Conservation (phyloP, 2,888 invertebrate species). For the Agriopis leucophaearia region DNA sequence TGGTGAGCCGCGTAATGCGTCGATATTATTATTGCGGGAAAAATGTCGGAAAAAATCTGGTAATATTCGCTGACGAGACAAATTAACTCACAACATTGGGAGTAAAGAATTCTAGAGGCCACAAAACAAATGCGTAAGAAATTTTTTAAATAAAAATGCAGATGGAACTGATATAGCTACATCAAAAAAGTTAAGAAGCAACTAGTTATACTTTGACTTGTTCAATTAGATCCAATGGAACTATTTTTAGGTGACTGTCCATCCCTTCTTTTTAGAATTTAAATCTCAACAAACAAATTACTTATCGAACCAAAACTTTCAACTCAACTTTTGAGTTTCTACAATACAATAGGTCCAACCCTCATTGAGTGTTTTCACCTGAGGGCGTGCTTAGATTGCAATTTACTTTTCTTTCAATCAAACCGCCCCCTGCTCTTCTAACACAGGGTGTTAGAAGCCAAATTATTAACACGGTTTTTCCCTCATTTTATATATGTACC, state of each 20-base stretch:
- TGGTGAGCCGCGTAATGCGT: conserved; percentile 69
- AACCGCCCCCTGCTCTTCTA: conserved; percentile 48
- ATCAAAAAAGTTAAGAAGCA: too few species aligned
- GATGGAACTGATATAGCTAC: background rate
- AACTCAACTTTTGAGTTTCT: conserved; percentile 51
- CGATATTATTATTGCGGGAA: conserved; percentile 71
- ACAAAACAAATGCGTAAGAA: background rate
- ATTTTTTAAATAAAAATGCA: background rate
- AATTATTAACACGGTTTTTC: conserved; percentile 75
- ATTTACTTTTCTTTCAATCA: conserved; percentile 77
- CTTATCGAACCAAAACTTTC: background rate
- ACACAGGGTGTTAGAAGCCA: conserved; percentile 61
- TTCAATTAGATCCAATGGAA: too few species aligned
- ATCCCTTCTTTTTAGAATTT: background rate
- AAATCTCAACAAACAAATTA: background rate
- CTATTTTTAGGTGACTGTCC: background rate
- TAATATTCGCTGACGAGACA: conserved; percentile 56
- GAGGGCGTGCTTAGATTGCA: conserved; percentile 81
- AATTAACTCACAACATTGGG: conserved; percentile 52
- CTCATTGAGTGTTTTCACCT: conserved; percentile 64
- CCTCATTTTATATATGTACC: conserved; percentile 51
- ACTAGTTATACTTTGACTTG: too few species aligned
- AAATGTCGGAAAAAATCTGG: conserved; percentile 69
- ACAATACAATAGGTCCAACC: conserved; percentile 51
- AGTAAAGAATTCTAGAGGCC: background rate